Base-by-base conservation (phyloP, 2,797 vertebrate genomes). In the Bufotes viridis region DNA sequence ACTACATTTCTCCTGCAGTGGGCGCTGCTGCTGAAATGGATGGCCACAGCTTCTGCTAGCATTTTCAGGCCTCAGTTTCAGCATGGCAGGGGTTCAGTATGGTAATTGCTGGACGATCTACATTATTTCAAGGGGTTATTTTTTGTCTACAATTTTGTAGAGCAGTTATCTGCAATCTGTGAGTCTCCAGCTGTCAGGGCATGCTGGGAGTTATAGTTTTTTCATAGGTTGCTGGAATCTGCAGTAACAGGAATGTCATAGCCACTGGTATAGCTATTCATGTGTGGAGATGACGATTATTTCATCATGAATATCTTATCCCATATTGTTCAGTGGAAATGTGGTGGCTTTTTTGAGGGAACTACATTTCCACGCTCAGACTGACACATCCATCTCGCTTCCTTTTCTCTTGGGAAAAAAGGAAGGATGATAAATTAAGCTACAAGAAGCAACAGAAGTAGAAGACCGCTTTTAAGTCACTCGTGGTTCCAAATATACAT, bases 381-480 rank as follows among this genome's bases (percentile, higher is more conserved):
- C 12, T 75, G 72, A 75, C 72, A n/a, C 42, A 53, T 75, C 42
- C 42, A 75, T 13, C 18, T n/a, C 72, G 53, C 72, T 75, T 75
- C 72, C 49, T 75, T 20, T 53, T 75, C 20, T 18, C 7, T 10
- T 72, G 7, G 42, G 12, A 18, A 72, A 72, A 69, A 15, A 18
- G 29, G 29, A 72, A 29, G 29, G 1, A 7, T 7, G 18, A 51
- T 49, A 75, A 1, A n/a, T 22, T 51, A 34, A 70, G 14, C 26
- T 34, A n/a, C 11, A 51, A 51, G 72, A 49, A 20, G 20, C 13
- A 34, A 74, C 34, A 20, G 5, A 75, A 53, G 34, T 49, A 51
- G 2, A 34, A 42, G 72, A 22, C 10, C 42, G 49, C 34, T 72
- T 72, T 72, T 42, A 74, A 49, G 34, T 17, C 42, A 12, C 10